Percentiles rank a stretch among this genome's conserved stretches.
These are phyloP conservation scores for Euproctis similis DNA, from an alignment of 2,888 invertebrate species.

Conservation along the genomic window DNA sequence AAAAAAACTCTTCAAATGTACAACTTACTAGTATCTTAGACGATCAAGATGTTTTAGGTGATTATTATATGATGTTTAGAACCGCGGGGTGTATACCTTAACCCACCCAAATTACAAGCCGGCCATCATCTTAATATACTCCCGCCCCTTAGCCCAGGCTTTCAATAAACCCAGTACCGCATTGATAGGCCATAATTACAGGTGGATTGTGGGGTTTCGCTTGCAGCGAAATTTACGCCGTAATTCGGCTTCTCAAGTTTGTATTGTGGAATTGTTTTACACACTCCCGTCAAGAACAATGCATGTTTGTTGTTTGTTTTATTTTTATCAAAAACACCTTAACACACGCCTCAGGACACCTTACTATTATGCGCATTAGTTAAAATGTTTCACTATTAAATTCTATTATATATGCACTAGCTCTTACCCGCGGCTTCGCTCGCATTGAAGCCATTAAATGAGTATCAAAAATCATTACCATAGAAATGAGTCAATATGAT, in stretches of 20 bases:
- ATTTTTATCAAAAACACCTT: conserved; percentile 1
- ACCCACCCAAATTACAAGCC: conserved; percentile 73
- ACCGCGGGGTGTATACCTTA: conserved; percentile 65
- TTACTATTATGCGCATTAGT: not conserved
- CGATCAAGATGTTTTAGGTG: conserved; percentile 49
- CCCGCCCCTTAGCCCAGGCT: conserved; percentile 63
- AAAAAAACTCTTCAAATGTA: no score
- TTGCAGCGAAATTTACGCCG: conserved; percentile 54
- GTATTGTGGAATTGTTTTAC: conserved; percentile 52
- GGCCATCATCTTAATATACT: conserved; percentile 69
- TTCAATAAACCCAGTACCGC: conserved; percentile 72
- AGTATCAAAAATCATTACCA: no score
- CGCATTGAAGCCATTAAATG: no score
- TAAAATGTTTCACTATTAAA: not conserved
- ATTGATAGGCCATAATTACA: conserved; percentile 71
- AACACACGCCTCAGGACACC: no score
- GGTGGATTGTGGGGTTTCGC: conserved; percentile 42
- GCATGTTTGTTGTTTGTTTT: conserved; percentile 25
- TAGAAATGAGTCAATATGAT: no score
- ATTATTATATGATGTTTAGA: conserved; percentile 58
- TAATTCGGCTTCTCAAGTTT: conserved; percentile 44
- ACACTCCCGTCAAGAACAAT: conserved; percentile 27
- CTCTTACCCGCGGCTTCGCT: no score
- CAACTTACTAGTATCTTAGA: no score
- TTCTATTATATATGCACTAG: no score